Conservation (phyloP, 2,888 invertebrate genomes). For the Drosophila mulleri region DNA sequence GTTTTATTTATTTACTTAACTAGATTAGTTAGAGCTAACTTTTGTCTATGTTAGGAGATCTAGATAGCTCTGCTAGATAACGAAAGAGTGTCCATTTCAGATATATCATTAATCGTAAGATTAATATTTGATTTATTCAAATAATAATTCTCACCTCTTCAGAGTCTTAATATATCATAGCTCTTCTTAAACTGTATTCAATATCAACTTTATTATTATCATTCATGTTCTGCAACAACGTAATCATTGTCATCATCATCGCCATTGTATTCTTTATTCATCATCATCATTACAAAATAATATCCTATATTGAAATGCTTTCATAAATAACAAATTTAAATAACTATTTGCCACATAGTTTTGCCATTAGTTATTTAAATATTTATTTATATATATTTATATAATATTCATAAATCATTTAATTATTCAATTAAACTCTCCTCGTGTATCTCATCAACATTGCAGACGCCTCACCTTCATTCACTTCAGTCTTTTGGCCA, state of each 20-base stretch:
- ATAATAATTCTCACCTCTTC: background rate
- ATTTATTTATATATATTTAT: too few relatives aligned
- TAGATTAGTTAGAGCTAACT: background rate
- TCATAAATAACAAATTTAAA: too few relatives aligned
- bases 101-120: background rate
- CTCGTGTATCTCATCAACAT: background rate
- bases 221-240: too few relatives aligned
- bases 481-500: conserved; percentile 16
- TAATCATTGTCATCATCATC: background rate
- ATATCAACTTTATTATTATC: background rate
- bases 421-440: background rate
- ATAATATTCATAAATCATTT: too few relatives aligned
- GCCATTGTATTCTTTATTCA: too few relatives aligned
- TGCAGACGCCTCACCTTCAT: background rate
- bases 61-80: background rate
- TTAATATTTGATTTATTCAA: background rate
- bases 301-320: too few relatives aligned
- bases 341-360: too few relatives aligned
- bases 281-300: background rate
- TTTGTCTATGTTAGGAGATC: background rate
- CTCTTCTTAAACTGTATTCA: background rate
- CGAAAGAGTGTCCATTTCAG: too few relatives aligned
- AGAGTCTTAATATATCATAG: background rate
- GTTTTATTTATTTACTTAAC: conserved; percentile 11
- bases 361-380: too few relatives aligned